Base-by-base conservation (phyloP, 1,140 invertebrate genomes). In the Papilio xuthus region DNA sequence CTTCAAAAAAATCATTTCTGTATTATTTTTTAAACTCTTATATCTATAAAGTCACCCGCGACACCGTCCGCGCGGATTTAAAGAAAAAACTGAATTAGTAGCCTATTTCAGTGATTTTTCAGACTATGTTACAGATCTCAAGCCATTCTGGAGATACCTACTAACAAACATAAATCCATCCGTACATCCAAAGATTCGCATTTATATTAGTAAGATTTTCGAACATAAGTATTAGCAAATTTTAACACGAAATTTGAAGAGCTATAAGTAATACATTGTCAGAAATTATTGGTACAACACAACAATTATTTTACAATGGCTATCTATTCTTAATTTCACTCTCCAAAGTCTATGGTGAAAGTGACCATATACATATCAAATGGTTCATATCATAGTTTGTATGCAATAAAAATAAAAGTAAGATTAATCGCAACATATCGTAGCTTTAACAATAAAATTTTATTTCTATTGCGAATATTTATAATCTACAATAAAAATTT, bases 401-500 rank as follows among this genome's bases (percentile, higher is more conserved):
- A 56, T 8, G 53, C 20, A 56, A 56, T 23, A 63, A 26, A 63
- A 4, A 50, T 37, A 50, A 18, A 50, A 50, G 15, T n/a, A 23
- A 13, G 2, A 63, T 15, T 28, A 63, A 28, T 63, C 15, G 23
- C 8, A 15, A 12, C 28, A 26, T 26, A 63, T 53, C 18, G 8
- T 28, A 63, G 56, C 23, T 63, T 10, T 72, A 26, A 72, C 20
- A n/a, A 72, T 72, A 72, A 72, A 72, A 47, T 0, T 72, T 72
- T 23, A 47, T 72, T 42, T 23, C 44, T 44, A 44, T 72, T 41
- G 56, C 56, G 9, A 60, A 26, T 26, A 60, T 60, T 53, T n/a
- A 70, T n/a, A 71, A 72, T 72, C 41, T n/a, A 20, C 9, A 23
- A 47, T 72, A 23, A 44, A 72, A 72, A 44, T 47, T 72, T 47